phyloP scores from a whole-genome alignment of 1,140 invertebrate genomes.

The Calliphora vicina region DNA sequence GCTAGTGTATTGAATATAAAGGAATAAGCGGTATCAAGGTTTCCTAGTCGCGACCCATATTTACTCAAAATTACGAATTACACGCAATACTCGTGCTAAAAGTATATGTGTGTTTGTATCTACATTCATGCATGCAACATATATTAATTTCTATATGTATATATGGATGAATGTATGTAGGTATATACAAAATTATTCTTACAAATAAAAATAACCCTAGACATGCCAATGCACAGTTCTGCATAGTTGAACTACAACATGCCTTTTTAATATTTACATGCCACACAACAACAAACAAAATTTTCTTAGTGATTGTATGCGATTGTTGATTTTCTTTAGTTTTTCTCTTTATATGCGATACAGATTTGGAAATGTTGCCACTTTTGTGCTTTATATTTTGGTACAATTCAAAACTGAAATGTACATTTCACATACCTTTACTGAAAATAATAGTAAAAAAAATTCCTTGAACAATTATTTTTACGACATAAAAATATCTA shows the following conservation, averaged over 20 bases:
- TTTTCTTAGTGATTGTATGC: neutral
- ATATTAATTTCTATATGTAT: neutral
- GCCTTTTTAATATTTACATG: slow-evolving; percentile 9
- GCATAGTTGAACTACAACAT: slow-evolving; percentile 31
- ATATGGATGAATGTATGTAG: neutral
- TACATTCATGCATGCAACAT: no score
- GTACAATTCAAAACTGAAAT: no score
- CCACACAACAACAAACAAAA: neutral
- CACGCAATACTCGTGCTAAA: slow-evolving; percentile 8
- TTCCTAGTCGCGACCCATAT: slow-evolving; percentile 34
- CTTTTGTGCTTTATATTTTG: no score
- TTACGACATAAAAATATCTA: no score
- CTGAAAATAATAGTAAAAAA: no score
- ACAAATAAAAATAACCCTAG: slow-evolving; percentile 19
- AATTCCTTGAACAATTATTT: no score
- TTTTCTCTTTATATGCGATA: no score
- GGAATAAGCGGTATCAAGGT: slow-evolving; percentile 34
- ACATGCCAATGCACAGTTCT: slow-evolving; percentile 31
- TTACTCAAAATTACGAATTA: slow-evolving; percentile 27
- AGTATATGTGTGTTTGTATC: no score
- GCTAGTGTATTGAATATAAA: neutral
- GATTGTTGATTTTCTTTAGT: no score
- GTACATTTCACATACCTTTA: no score
- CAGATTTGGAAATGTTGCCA: no score
- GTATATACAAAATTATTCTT: neutral